Base-by-base conservation (phyloP, 2,888 invertebrate genomes). In the Molorchus minor region DNA sequence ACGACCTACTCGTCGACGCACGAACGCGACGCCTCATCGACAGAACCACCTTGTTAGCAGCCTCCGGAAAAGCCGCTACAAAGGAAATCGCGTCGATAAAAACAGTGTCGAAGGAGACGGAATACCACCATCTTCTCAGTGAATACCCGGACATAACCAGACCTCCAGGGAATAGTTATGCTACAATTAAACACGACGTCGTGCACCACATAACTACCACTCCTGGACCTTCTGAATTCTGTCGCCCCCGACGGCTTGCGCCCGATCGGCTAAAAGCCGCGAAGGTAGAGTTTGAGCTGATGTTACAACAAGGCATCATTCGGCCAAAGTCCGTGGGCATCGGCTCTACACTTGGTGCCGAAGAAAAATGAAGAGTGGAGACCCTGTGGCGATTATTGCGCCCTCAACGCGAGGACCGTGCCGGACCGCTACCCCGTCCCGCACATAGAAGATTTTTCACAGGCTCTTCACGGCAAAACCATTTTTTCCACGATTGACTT, bases 311-410 rank as follows among this genome's bases (percentile, higher is more conserved):
- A 13, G 71, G 69, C 3, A 70, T 64, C 3, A 65, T 63, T 35
- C 16, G 69, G 8, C 63, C 62, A 67, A 4, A 67, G 70, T 46
- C 64, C 70, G 1, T 78, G 77, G 77, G 59, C 77, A 2, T 70
- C 72, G 2, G 73, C 76, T 3, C 61, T 78, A 29, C 78, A 77
- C 52, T 47, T 78, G 33, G 76, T 71, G 64, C 72, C 7, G 3
- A 75, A 78, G 40, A 62, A 67, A 47, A 38, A 58, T 7, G 67
- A 63, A 7, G 58, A 59, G 13, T 77, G 74, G 74, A 47, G 77
- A 16, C 72, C 75, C 0, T 77, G 76, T 10, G 35, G 19, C n/a
- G 25, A 49, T 21, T 49, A 35, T 2, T 20, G 21, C 2, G 47
- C 35, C 19, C 35, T 35, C 2, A 47, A 47, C 33, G 47, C 19